These are phyloP conservation scores for Oriolus oriolus DNA, from an alignment of 2,113 vertebrate species.

Conservation along the genomic window DNA sequence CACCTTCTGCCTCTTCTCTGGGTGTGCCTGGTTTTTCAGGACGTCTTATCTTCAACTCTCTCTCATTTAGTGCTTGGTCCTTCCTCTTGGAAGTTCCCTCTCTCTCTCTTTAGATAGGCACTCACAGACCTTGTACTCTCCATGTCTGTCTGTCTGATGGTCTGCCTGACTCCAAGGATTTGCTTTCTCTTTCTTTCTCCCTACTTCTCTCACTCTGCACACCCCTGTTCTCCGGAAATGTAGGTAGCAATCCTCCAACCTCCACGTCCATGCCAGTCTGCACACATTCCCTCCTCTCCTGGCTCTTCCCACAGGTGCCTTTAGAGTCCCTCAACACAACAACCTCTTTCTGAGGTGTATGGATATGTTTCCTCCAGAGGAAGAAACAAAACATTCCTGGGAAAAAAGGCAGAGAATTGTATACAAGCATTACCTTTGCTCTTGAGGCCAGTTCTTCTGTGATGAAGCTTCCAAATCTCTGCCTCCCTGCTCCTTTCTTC, in stretches of 20 bases:
- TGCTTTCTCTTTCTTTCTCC: background rate
- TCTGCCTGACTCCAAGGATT: background rate
- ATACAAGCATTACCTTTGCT: conserved; percentile 58
- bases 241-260: background rate
- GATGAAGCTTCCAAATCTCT: conserved; percentile 17
- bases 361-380: background rate
- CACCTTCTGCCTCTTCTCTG: background rate
- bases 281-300: background rate
- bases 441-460: conserved; percentile 28
- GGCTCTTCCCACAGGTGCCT: background rate
- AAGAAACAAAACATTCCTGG: background rate
- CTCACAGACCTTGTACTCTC: background rate
- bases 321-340: background rate
- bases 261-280: background rate
- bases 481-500: background rate
- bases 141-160: background rate
- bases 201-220: background rate
- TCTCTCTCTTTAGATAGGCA: background rate
- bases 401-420: conserved; percentile 25
- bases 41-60: background rate
- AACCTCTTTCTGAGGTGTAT: background rate
- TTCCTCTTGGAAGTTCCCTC: background rate
- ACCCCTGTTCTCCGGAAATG: background rate
- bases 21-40: background rate
- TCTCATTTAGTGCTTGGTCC: background rate